Conservation (phyloP, 2,888 invertebrate species). For the Pasiphila rectangulata region DNA sequence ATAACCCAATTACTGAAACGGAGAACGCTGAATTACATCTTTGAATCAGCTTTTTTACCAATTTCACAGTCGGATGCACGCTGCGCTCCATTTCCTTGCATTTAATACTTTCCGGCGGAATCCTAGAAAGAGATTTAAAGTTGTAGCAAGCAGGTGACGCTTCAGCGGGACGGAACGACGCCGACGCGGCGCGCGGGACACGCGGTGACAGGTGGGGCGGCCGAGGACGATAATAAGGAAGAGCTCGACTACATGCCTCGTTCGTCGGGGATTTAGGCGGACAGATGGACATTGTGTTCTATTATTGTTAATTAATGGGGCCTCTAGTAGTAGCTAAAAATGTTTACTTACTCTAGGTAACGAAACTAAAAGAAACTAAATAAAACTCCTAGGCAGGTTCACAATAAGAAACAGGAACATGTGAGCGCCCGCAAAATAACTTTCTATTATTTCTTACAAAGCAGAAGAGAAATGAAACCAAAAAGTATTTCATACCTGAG, state of each 20-base stretch:
- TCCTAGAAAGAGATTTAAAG: conserved; percentile 20
- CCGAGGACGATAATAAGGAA: not conserved
- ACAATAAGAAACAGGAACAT: no score
- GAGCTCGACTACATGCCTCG: not conserved
- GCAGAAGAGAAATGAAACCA: no score
- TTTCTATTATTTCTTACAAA: no score
- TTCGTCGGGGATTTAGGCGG: not conserved
- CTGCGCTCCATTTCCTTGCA: conserved; percentile 23
- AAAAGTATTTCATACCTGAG: not conserved
- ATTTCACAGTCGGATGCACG: conserved; percentile 21
- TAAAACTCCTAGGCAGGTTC: no score
- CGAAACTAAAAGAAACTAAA: no score
- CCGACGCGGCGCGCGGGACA: not conserved
- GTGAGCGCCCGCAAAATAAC: no score
- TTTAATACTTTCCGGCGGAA: conserved; percentile 22
- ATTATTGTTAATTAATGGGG: not conserved
- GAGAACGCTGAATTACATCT: conserved; percentile 12
- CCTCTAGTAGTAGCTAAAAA: not conserved
- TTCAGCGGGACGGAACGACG: not conserved
- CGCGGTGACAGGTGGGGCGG: not conserved
- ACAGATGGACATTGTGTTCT: not conserved
- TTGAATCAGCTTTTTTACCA: conserved; percentile 23
- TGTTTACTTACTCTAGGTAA: no score
- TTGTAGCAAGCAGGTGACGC: not conserved
- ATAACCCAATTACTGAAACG: conserved; percentile 17